A percentile compares a stretch with the other conserved stretches of the same genome.
These are phyloP conservation scores for Dichetophora obliterata DNA, from an alignment of 2,888 invertebrate genomes.

Conservation along the genomic window DNA sequence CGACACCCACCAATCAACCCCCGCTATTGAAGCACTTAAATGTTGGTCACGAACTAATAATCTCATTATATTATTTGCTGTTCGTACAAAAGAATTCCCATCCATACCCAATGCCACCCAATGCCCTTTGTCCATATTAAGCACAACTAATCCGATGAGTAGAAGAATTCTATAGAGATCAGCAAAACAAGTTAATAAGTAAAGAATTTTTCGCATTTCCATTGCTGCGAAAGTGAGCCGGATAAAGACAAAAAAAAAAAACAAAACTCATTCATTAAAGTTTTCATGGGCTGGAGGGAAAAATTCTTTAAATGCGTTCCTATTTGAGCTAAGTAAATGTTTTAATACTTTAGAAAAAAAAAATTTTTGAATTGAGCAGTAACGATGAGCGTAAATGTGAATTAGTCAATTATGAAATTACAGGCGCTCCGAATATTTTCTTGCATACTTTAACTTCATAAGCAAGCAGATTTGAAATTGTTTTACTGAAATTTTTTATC, in stretches of 20 bases:
- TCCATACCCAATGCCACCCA: background rate
- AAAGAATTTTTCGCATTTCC: slow-evolving; percentile 20
- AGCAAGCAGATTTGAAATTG: background rate
- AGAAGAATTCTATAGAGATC: slow-evolving; percentile 15
- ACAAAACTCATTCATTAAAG: too few species aligned
- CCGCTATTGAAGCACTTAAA: slow-evolving; percentile 18
- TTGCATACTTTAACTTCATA: too few species aligned
- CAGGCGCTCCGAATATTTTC: background rate
- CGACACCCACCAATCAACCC: too few species aligned
- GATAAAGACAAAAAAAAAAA: background rate
- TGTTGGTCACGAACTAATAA: slow-evolving; percentile 63
- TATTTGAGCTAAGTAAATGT: slow-evolving; percentile 26
- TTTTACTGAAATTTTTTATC: too few species aligned
- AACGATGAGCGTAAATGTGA: slow-evolving; percentile 11
- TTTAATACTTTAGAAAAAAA: slow-evolving; percentile 1
- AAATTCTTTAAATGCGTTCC: slow-evolving; percentile 23
- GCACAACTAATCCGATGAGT: slow-evolving; percentile 19
- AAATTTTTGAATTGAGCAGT: background rate
- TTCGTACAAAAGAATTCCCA: slow-evolving; percentile 32
- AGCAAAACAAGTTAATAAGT: slow-evolving; percentile 33
- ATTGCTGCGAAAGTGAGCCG: background rate
- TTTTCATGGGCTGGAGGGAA: background rate
- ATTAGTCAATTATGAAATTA: slow-evolving; percentile 26
- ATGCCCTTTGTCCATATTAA: background rate
- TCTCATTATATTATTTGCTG: slow-evolving; percentile 59